phyloP scores from a whole-genome alignment of 2,888 invertebrate species.

The Hermaeophaga mercurialis region DNA sequence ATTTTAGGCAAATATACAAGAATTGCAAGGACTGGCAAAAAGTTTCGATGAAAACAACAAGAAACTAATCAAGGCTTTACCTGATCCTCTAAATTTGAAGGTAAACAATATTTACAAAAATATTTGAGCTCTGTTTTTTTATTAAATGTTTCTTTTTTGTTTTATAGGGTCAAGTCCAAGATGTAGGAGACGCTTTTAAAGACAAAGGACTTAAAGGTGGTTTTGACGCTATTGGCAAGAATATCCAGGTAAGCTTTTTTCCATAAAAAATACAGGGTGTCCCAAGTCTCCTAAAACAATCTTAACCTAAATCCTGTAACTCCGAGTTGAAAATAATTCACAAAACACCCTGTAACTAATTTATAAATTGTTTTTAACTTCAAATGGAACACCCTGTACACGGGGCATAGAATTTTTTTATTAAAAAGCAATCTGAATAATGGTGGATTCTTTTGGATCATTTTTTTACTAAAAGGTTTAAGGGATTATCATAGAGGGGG shows the following conservation, averaged over 20 bases:
- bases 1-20: constrained; percentile 3
- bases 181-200: constrained; percentile 1
- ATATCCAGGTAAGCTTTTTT: constrained; percentile 5
- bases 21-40: neutral
- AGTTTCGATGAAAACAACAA: constrained; percentile 6
- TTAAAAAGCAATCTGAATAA: neutral
- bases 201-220: constrained; percentile 1
- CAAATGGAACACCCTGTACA: constrained; percentile 7
- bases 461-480: too few relatives aligned
- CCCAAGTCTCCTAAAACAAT: neutral
- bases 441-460: too few relatives aligned
- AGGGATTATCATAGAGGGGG: too few relatives aligned
- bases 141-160: too few relatives aligned
- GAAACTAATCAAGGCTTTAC: neutral
- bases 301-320: too few relatives aligned
- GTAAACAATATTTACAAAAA: neutral
- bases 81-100: constrained; percentile 4
- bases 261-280: constrained; percentile 5
- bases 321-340: neutral
- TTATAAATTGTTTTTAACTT: neutral
- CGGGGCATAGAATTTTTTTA: neutral
- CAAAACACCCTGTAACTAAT: neutral
- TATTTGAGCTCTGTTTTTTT: too few relatives aligned
- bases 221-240: neutral
- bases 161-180: constrained; percentile 1